phyloP scores from a whole-genome alignment of 2,888 invertebrate genomes.

The Cheilosia grossa region DNA sequence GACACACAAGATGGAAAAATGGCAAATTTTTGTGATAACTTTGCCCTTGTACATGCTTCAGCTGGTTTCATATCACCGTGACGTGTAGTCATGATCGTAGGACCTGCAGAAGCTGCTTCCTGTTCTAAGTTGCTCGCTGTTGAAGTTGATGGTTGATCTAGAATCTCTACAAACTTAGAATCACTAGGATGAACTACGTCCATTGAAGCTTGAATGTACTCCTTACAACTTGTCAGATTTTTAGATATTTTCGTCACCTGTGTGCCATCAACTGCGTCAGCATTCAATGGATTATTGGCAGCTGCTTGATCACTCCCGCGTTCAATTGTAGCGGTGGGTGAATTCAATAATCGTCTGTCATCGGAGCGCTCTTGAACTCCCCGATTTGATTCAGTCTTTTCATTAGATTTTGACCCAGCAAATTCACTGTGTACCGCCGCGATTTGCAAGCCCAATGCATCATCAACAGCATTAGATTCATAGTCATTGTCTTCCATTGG shows the following conservation, averaged over 20 bases:
- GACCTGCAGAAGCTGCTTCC: not conserved
- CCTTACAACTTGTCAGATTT: not conserved
- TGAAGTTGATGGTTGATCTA: not conserved
- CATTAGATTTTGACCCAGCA: not conserved
- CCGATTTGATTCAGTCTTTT: conserved; percentile 62
- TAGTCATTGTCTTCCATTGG: conserved; percentile 51
- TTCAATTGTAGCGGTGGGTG: not conserved
- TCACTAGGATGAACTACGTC: not conserved
- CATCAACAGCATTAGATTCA: not conserved
- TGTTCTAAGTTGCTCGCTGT: not conserved
- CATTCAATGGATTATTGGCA: too few relatives aligned
- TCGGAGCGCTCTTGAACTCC: conserved; percentile 1
- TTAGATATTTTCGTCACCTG: not conserved
- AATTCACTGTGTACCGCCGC: conserved; percentile 51
- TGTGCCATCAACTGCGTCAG: not conserved
- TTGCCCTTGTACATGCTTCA: not conserved
- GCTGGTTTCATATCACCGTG: not conserved
- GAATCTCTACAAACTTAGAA: not conserved
- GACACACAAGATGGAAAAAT: not conserved
- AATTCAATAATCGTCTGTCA: not conserved
- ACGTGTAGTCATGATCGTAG: not conserved
- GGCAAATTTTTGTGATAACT: not conserved
- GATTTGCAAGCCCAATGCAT: conserved; percentile 46
- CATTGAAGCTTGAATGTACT: not conserved
- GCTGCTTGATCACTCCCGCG: not conserved